A percentile compares a stretch with the other conserved stretches of the same genome.
Conservation (phyloP, 2,888 invertebrate species). For the Caenorhabditis panamensis region DNA sequence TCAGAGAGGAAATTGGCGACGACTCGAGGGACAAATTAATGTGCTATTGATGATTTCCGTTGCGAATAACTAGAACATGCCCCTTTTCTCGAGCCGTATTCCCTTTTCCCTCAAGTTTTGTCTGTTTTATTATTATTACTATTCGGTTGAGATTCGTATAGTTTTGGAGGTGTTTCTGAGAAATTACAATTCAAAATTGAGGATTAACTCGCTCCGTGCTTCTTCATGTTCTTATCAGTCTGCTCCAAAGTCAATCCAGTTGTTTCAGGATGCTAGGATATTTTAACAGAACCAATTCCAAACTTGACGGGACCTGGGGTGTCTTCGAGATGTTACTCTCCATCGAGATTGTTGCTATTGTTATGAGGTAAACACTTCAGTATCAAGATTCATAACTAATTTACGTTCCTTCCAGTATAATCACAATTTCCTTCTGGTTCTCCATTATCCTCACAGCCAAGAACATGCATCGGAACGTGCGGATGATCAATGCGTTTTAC, state of each 20-base stretch:
- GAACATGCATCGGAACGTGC: constrained; percentile 45
- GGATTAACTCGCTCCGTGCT: background rate
- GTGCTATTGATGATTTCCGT: constrained; percentile 10
- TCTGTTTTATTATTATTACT: background rate
- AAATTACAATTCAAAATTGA: too few relatives aligned
- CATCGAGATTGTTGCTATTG: constrained; percentile 21
- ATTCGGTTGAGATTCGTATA: background rate
- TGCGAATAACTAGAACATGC: background rate
- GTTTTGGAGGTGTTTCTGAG: background rate
- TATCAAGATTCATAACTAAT: background rate
- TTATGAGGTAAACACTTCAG: constrained; percentile 15
- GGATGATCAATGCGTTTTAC: constrained; percentile 32
- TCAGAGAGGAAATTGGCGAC: background rate
- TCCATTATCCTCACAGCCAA: constrained; percentile 32
- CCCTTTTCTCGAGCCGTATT: background rate
- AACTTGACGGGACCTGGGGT: constrained; percentile 13
- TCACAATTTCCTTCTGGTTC: constrained; percentile 47
- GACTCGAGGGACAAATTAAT: background rate
- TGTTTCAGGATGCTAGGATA: constrained; percentile 49
- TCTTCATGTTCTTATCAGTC: background rate
- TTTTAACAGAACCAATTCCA: constrained; percentile 38
- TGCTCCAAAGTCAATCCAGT: background rate
- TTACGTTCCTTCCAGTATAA: constrained; percentile 17
- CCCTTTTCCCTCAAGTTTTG: constrained; percentile 3
- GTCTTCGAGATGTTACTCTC: constrained; percentile 2